Base-by-base conservation (phyloP, 1,140 invertebrate species). In the Sipha flava region DNA sequence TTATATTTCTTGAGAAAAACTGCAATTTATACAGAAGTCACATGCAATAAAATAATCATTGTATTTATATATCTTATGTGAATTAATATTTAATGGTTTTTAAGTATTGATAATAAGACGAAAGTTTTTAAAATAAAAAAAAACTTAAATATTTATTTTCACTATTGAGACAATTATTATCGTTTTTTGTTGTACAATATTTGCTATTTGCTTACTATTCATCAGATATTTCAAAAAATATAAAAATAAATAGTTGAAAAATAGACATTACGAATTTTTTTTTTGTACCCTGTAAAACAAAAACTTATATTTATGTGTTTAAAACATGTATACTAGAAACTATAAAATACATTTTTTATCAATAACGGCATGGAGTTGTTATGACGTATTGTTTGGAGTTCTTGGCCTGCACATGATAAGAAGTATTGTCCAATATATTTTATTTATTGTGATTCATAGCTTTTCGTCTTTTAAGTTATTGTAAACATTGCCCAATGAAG, bases 391-490 rank as follows among this genome's bases (percentile, higher is more conserved):
- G 43, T 70, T 45, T n/a, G 18, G 23, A 29, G 23, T 9, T 45
- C 47, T 70, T 47, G 40, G 66, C 40, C 43, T 47, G 40, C 16
- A 70, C 16, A 70, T 10, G 40, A 70, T 70, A 29, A 70, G 14
- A 70, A 70, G 66, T 47, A 70, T 23, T 47, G 40, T 70, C 64
- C 43, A 66, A 66, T 66, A 66, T 66, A 66, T 66, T 70, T 70
- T 70, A 21, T 70, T 45, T 29, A 45, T 29, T 47, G 66, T 45
- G 14, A 70, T 70, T 70, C 66, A 70, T 70, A 29, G 66, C 23
- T 7, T 70, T 70, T 70, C 23, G 66, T 47, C 7, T 5, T 70
- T 47, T 70, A 70, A 45, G 66, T 45, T 45, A 45, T 70, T 45
- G 40, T 45, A 45, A 45, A 70, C 16, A 70, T 70, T 70, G 18